Base-by-base conservation (phyloP, 2,888 invertebrate genomes). In the Anorthoa munda region DNA sequence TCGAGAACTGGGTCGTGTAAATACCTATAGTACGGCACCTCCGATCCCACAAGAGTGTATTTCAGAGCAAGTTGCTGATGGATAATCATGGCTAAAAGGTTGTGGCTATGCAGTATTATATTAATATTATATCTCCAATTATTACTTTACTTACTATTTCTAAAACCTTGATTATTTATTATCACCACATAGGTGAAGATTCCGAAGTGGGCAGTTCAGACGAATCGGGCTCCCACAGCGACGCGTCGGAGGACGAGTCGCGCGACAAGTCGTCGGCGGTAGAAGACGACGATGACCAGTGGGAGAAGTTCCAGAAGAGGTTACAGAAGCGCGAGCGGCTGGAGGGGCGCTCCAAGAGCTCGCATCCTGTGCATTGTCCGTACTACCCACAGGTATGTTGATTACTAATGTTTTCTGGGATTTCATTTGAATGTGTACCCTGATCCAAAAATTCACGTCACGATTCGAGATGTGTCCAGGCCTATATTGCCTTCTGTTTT, bases 341-440 rank as follows among this genome's bases (percentile, higher is more conserved):
- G 56, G 99, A 99, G 93, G 99, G 99, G 11, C 98, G 99, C 90
- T 99, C 99, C 63, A 99, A 99, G 95, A 97, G 98, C 87, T 99
- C 99, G 18, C 99, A 99, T 93, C 97, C 98, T n/a, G 99, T 99
- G 45, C 99, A 99, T 94, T 98, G 99, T 95, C 99, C 99, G 0
- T 98, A 98, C 93, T 99, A 98, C 94, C 99, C 99, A 7, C 98
- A 98, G 93, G 98, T 98, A 90, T n/a, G 74, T 79, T n/a, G 4
- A 64, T 39, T 31, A 31, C 21, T 26, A 26, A 56, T 17, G 4
- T 31, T 58, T 58, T 18, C 26, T 31, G 56, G 58, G 4, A 58
- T 18, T 31, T 31, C 1, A 58, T 31, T 58, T 31, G 55, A 15
- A 15, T 55, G 55, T 55, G 1, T 31, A 15, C 2, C 9, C 18